Evolutionary conservation across 2,888 invertebrate species (phyloP).

Genomic region (Argyra leucocephala): DNA sequence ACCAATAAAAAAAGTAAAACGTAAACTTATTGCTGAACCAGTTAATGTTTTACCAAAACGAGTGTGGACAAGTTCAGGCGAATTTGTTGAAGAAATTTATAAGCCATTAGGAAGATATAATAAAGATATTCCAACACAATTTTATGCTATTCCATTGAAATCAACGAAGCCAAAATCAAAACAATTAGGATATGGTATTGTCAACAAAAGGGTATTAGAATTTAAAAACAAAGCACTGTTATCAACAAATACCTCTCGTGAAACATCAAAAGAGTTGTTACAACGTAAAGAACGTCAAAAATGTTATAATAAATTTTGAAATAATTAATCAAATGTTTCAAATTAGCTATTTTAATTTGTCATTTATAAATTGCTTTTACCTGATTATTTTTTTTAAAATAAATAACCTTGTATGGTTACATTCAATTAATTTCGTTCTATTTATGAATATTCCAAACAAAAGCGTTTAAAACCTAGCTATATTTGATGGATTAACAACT

Average conservation of each 20-base stretch:
- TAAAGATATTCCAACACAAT: conserved; percentile 22
- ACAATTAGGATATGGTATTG: conserved; percentile 9
- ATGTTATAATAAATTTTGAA: conserved; percentile 19
- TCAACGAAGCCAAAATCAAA: conserved; percentile 17
- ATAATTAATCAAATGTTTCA: too few relatives aligned
- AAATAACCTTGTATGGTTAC: too few relatives aligned
- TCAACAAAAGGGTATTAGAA: conserved; percentile 20
- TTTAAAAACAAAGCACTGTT: conserved; percentile 28
- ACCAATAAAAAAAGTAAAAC: conserved; percentile 17
- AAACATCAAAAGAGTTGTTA: conserved; percentile 25
- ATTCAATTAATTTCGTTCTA: too few relatives aligned
- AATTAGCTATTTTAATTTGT: too few relatives aligned
- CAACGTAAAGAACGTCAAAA: conserved; percentile 23
- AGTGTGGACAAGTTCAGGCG: conserved; percentile 29
- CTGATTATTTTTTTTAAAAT: too few relatives aligned
- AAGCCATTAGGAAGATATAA: conserved; percentile 13
- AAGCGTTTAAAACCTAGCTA: too few relatives aligned
- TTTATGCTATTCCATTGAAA: conserved; percentile 22
- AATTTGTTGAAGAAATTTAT: conserved; percentile 28
- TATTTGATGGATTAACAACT: too few relatives aligned
- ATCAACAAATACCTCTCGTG: conserved; percentile 23
- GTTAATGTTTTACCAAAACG: conserved; percentile 25
- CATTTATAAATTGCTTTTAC: too few relatives aligned
- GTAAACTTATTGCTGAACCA: conserved; percentile 21
- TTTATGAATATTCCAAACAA: too few relatives aligned